A percentile compares a stretch with the other conserved stretches of the same genome.
phyloP scores from a whole-genome alignment of 2,888 invertebrate genomes.

The Ptilodon capucinus region DNA sequence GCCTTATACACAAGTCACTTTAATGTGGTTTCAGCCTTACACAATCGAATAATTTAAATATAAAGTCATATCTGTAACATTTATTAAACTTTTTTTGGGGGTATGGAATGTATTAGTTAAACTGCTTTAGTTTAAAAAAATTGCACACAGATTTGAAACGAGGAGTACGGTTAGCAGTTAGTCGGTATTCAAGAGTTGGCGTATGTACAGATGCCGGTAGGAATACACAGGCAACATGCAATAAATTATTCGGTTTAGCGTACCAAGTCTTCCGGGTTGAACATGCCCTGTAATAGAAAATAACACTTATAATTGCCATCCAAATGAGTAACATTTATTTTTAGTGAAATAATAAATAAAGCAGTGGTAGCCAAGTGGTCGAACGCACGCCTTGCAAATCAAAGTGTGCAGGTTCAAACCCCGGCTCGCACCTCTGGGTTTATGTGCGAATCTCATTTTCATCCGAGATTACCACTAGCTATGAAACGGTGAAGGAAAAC shows the following conservation, averaged over 20 bases:
- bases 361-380: too few relatives aligned
- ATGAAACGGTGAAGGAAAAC: too few relatives aligned
- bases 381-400: too few relatives aligned
- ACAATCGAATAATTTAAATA: conserved; percentile 28
- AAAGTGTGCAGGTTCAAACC: too few relatives aligned
- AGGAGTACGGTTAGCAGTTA: conserved; percentile 33
- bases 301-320: not conserved
- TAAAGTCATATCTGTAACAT: conserved; percentile 23
- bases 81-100: conserved; percentile 24
- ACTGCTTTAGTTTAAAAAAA: conserved; percentile 36
- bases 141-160: conserved; percentile 54
- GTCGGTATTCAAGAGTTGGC: conserved; percentile 45
- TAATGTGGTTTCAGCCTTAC: conserved; percentile 26
- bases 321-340: not conserved
- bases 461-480: too few relatives aligned
- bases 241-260: conserved; percentile 61
- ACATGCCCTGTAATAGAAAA: conserved; percentile 89
- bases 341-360: too few relatives aligned
- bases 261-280: conserved; percentile 92
- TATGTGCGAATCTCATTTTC: too few relatives aligned
- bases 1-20: not conserved
- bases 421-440: too few relatives aligned
- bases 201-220: conserved; percentile 67
- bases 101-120: conserved; percentile 54
- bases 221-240: conserved; percentile 64